Percentiles rank a stretch among this genome's conserved stretches.
phyloP scores from a whole-genome alignment of 2,113 vertebrate genomes.

The Notothenia rossii region DNA sequence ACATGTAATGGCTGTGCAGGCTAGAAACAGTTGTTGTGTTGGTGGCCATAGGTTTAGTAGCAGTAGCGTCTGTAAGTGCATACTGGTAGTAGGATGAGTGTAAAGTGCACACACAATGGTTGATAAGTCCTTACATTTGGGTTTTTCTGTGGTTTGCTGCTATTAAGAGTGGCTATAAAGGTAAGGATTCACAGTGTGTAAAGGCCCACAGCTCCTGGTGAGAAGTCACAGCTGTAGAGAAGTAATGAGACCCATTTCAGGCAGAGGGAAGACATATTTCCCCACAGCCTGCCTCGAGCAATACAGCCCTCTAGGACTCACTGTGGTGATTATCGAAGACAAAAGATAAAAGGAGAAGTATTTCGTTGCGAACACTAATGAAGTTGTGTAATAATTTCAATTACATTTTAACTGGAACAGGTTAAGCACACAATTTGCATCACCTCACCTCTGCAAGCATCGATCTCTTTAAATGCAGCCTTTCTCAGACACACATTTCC shows the following conservation, averaged over 20 bases:
- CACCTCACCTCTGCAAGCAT: background rate
- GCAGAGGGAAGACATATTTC: conserved; percentile 1
- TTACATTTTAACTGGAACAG: background rate
- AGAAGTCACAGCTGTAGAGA: conserved; percentile 16
- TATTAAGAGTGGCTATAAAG: background rate
- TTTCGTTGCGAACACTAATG: background rate
- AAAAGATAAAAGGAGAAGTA: background rate
- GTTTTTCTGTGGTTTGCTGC: background rate
- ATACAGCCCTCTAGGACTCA: background rate
- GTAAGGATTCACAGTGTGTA: background rate
- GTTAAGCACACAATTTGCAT: background rate
- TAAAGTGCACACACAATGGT: background rate
- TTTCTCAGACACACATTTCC: background rate
- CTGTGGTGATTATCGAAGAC: background rate
- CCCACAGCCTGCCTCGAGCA: conserved; percentile 16
- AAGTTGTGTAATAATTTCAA: background rate
- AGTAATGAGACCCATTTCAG: conserved; percentile 26
- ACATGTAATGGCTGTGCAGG: background rate
- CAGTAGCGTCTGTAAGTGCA: background rate
- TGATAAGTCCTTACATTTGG: conserved; percentile 3
- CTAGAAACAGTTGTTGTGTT: background rate
- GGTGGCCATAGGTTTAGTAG: background rate
- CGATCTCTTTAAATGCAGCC: background rate
- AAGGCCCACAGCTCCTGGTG: conserved; percentile 2
- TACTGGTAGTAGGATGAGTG: background rate